Base-by-base conservation (phyloP, 2,797 vertebrate genomes). In the Pangasius macronema region DNA sequence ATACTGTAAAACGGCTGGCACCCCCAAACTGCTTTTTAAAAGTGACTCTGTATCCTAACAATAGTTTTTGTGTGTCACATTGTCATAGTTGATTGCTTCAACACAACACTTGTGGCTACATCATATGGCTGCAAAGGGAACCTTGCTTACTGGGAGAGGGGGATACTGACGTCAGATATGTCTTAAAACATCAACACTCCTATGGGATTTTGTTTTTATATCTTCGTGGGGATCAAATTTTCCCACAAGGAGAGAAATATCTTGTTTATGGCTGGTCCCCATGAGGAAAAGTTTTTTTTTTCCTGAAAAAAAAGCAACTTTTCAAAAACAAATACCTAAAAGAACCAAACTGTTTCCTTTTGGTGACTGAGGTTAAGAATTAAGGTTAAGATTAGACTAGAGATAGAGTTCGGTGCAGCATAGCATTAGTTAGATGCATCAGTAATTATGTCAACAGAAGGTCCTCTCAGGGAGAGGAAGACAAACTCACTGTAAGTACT, bases 11-110 rank as follows among this genome's bases (percentile, higher is more conserved):
- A 90, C 24, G 86, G 63, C 86, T 91, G 88, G 89, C 84, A 77
- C 89, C 85, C 86, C 79, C 18, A 88, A 89, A 86, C 73, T 89
- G 87, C 88, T 86, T 90, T 91, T 91, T 91, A 90, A 88, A 89
- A 91, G 87, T 89, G 80, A 87, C 86, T 87, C 83, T 68, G 85
- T 57, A 51, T 86, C 83, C 85, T 91, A 87, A 88, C 86, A 87
- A 88, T 87, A 80, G 88, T 79, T 87, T 88, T 83, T 89, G 88
- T 90, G 89, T 89, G 83, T 88, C 90, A 92, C 91, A 93, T 90
- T 93, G 91, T 93, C 90, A 89, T 86, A 88, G 90, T 87, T 90
- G 91, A 93, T 89, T 92, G 91, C 90, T 91, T 92, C 92, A 90
- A 89, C 92, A 91, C 92, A 92, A 92, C 89, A 86, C 91, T 77